phyloP scores from a whole-genome alignment of 2,888 invertebrate species.

The Mactromeris polynyma region DNA sequence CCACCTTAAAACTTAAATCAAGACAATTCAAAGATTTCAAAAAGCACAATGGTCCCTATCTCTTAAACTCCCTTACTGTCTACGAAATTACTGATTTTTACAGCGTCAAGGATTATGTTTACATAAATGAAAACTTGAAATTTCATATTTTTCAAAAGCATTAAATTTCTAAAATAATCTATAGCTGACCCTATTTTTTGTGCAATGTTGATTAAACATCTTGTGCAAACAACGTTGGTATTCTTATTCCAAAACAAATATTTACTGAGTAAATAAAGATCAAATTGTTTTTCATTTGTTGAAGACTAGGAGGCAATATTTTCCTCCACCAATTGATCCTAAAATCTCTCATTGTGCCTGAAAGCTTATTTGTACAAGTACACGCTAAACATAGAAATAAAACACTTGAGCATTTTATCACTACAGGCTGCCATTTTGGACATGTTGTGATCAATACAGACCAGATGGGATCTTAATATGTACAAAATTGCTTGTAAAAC shows the following conservation, averaged over 20 bases:
- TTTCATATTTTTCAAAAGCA: slow-evolving; percentile 64
- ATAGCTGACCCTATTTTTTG: slow-evolving; percentile 60
- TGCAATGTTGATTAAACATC: slow-evolving; percentile 69
- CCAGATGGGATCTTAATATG: slow-evolving; percentile 39
- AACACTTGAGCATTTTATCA: slow-evolving; percentile 54
- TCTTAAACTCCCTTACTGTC: not conserved
- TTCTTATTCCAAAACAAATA: slow-evolving; percentile 68
- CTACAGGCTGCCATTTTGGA: slow-evolving; percentile 43
- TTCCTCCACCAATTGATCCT: slow-evolving; percentile 70
- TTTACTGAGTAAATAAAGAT: slow-evolving; percentile 69
- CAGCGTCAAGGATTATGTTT: slow-evolving; percentile 45
- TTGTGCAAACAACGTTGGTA: slow-evolving; percentile 65
- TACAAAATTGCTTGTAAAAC: slow-evolving; percentile 42
- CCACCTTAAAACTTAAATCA: too few species aligned
- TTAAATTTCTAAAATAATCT: slow-evolving; percentile 72
- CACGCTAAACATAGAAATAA: slow-evolving; percentile 52
- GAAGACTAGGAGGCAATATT: slow-evolving; percentile 66
- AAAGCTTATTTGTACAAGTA: slow-evolving; percentile 60
- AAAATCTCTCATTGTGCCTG: slow-evolving; percentile 63
- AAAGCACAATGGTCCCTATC: not conserved
- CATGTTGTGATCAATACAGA: slow-evolving; percentile 38
- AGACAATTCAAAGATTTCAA: too few species aligned
- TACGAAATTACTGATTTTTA: slow-evolving; percentile 22
- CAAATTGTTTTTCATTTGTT: slow-evolving; percentile 66
- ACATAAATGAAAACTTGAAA: slow-evolving; percentile 49